Conservation (phyloP, 2,888 invertebrate genomes). For the Heliconius cydno region DNA sequence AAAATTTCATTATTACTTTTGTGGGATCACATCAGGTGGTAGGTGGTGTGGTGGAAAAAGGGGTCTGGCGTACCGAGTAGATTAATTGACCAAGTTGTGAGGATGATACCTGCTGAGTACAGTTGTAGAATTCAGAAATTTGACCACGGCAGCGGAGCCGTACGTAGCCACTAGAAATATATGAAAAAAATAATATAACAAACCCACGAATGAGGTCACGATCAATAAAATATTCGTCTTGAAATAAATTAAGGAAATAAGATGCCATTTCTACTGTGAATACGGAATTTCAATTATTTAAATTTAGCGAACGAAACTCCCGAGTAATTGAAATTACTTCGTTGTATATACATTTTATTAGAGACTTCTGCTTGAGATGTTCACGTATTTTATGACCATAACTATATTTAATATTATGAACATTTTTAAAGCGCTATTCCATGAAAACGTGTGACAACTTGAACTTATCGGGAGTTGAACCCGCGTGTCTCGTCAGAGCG, state of each 20-base stretch:
- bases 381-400: no score
- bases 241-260: neutral
- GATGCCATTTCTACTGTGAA: neutral
- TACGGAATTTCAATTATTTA: slow-evolving; percentile 16
- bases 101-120: no score
- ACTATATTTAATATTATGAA: no score
- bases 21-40: no score
- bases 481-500: neutral
- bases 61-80: no score
- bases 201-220: neutral
- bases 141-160: no score
- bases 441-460: no score
- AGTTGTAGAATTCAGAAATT: no score
- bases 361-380: neutral
- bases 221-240: slow-evolving; percentile 9
- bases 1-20: no score
- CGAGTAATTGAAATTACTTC: neutral
- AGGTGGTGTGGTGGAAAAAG: no score
- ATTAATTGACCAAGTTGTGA: no score
- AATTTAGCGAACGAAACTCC: neutral
- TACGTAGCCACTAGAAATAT: neutral
- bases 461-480: neutral
- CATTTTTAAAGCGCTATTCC: no score
- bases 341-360: neutral
- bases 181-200: neutral